phyloP scores from a whole-genome alignment of 2,888 invertebrate genomes.

The Drosophila helvetica region DNA sequence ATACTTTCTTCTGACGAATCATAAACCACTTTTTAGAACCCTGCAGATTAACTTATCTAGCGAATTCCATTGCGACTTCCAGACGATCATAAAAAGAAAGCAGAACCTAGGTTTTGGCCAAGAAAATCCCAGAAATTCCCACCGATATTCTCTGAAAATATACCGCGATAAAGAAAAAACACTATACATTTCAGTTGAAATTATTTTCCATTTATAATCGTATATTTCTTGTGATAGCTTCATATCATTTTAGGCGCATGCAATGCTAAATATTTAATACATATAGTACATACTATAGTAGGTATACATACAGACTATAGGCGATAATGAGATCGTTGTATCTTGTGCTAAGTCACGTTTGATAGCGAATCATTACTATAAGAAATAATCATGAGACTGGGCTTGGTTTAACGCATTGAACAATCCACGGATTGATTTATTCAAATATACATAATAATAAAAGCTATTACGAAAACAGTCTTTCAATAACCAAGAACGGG shows the following conservation, averaged over 20 bases:
- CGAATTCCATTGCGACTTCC: neutral
- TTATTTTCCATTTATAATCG: conserved; percentile 18
- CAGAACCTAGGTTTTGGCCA: neutral
- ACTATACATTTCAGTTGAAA: conserved; percentile 21
- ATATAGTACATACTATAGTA: conserved; percentile 43
- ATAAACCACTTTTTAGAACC: neutral
- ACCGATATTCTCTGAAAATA: neutral
- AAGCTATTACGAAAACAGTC: conserved; percentile 61
- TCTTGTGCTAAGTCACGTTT: conserved; percentile 57
- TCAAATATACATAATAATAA: conserved; percentile 41
- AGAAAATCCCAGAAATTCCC: neutral
- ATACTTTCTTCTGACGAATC: neutral
- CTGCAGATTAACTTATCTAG: neutral
- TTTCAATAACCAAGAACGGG: conserved; percentile 64
- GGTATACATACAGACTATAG: conserved; percentile 41
- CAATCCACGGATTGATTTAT: conserved; percentile 42
- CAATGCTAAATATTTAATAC: conserved; percentile 9
- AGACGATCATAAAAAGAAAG: too few species aligned
- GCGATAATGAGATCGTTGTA: conserved; percentile 68
- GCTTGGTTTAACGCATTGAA: conserved; percentile 20
- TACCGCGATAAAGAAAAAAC: conserved; percentile 6
- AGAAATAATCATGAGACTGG: conserved; percentile 31
- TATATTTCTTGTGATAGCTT: conserved; percentile 50
- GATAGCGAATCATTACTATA: neutral
- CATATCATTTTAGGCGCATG: conserved; percentile 11